Evolutionary conservation across 2,113 vertebrate species (phyloP).

Genomic region (Centrocercus urophasianus): DNA sequence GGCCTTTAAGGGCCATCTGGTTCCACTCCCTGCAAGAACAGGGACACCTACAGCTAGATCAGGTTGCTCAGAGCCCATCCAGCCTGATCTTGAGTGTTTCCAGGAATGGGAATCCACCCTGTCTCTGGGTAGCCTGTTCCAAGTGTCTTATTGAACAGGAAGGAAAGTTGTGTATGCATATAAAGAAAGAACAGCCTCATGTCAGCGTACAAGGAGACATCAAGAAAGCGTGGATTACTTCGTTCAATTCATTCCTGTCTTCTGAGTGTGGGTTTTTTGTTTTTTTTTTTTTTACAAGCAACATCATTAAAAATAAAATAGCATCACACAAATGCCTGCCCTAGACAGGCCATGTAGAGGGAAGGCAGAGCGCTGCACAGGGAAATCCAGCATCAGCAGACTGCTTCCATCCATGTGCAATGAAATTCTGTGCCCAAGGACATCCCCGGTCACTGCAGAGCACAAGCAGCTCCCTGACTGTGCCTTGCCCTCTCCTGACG

Average conservation of each 20-base stretch:
- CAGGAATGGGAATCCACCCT: no score
- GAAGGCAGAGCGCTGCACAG: not conserved
- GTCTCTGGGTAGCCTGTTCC: no score
- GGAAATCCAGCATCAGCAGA: not conserved
- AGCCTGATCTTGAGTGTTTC: no score
- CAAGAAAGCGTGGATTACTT: not conserved
- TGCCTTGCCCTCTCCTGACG: not conserved
- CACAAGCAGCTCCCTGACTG: conserved; percentile 14
- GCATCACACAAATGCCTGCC: not conserved
- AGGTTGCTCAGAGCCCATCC: no score
- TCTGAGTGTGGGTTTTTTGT: not conserved
- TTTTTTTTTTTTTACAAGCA: not conserved
- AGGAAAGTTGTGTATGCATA: not conserved
- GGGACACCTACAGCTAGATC: no score
- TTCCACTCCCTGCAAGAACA: no score
- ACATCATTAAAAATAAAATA: not conserved
- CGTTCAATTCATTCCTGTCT: rapidly evolving
- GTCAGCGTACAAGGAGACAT: not conserved
- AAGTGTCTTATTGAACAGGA: not conserved
- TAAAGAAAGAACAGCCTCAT: not conserved
- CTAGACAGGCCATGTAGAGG: not conserved
- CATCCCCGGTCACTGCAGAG: rapidly evolving
- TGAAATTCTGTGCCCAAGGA: not conserved
- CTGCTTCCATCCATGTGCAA: not conserved
- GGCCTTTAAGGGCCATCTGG: not conserved